Percentiles rank a stretch among this genome's conserved stretches.
phyloP scores from a whole-genome alignment of 2,113 vertebrate species.

The Centropristis striata region DNA sequence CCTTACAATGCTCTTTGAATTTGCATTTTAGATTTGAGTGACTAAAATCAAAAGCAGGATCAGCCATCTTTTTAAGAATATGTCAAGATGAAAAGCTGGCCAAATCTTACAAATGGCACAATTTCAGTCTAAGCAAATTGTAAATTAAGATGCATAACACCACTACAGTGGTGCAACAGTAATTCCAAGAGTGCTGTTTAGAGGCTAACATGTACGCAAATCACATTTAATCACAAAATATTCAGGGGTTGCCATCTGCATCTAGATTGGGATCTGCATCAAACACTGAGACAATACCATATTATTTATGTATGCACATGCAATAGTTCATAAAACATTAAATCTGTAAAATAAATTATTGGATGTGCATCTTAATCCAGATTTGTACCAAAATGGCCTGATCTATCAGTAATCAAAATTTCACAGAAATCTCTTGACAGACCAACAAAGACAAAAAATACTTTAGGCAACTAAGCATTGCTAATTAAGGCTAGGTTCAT shows the following conservation, averaged over 20 bases:
- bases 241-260: not conserved
- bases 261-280: not conserved
- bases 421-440: not conserved
- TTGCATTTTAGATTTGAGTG: not conserved
- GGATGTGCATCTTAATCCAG: not conserved
- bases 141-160: too few species aligned
- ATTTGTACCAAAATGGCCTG: not conserved
- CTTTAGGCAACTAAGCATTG: too few species aligned
- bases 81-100: too few species aligned
- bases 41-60: too few species aligned
- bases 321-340: not conserved
- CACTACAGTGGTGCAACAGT: too few species aligned
- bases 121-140: too few species aligned
- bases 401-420: not conserved
- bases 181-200: too few species aligned
- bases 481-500: not conserved
- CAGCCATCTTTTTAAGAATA: too few species aligned
- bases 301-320: not conserved
- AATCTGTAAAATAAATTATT: not conserved
- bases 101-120: too few species aligned
- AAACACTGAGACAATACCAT: not conserved
- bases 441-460: not conserved
- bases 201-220: too few species aligned
- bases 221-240: too few species aligned
- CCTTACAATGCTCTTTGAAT: not conserved